Conservation (phyloP, 1,140 invertebrate species). For the Cydia fagiglandana region DNA sequence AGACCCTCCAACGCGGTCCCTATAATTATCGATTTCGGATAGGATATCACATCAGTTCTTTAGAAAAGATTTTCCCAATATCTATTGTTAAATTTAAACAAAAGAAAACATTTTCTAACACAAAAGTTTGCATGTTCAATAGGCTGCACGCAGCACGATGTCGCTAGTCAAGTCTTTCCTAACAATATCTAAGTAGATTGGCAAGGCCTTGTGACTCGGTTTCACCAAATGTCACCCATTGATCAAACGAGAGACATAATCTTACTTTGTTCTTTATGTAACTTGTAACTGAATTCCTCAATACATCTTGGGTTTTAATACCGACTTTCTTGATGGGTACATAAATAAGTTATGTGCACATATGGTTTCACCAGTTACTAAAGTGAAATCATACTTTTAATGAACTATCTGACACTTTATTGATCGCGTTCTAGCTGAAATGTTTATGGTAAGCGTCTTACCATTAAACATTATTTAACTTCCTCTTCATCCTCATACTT, state of each 20-base stretch:
- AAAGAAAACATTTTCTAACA: not conserved
- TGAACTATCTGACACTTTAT: not conserved
- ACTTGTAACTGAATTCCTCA: not conserved
- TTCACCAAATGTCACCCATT: slow-evolving; percentile 13
- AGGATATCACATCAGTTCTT: too few relatives aligned
- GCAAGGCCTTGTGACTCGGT: slow-evolving; percentile 19
- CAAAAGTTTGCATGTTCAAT: slow-evolving; percentile 6
- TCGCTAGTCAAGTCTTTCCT: slow-evolving; percentile 20
- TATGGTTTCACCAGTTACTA: not conserved
- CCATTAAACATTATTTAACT: not conserved
- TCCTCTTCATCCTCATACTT: not conserved
- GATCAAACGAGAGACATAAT: slow-evolving; percentile 4
- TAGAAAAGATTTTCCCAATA: too few relatives aligned
- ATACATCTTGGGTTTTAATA: not conserved
- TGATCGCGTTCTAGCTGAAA: slow-evolving; percentile 3
- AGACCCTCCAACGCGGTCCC: too few relatives aligned
- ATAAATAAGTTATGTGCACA: not conserved
- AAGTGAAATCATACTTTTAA: slow-evolving; percentile 17
- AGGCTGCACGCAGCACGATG: not conserved
- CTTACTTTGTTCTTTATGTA: slow-evolving; percentile 9
- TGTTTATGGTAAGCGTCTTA: not conserved
- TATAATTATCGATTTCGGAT: too few relatives aligned
- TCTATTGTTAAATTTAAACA: not conserved
- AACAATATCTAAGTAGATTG: slow-evolving; percentile 31
- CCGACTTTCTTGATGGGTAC: not conserved